Percentiles rank a stretch among this genome's conserved stretches.
Evolutionary conservation across 2,113 vertebrate genomes (phyloP).

Genomic region (Synchiropus splendidus): DNA sequence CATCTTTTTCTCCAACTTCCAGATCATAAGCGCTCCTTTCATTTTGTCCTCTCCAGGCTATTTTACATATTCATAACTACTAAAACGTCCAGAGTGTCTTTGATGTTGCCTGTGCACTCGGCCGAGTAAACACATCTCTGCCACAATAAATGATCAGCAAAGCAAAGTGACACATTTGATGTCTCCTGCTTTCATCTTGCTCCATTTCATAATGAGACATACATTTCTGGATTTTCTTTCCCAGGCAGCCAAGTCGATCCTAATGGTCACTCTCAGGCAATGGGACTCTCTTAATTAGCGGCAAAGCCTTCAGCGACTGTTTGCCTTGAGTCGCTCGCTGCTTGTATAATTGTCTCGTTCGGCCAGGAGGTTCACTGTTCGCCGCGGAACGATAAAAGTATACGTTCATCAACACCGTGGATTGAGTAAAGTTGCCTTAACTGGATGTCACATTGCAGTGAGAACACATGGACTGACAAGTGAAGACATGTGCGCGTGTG

Average conservation of each 20-base stretch:
- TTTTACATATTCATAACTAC: conserved; percentile 8
- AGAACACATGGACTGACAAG: no score
- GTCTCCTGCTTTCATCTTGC: conserved; percentile 14
- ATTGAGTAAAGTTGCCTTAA: no score
- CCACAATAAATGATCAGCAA: conserved; percentile 4
- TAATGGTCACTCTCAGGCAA: conserved; percentile 48
- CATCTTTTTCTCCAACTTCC: no score
- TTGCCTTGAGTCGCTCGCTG: conserved; percentile 13
- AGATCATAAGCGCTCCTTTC: conserved; percentile 10
- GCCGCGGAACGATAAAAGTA: no score
- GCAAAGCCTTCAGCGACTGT: conserved; percentile 41
- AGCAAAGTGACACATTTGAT: conserved; percentile 17
- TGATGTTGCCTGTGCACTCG: conserved; percentile 9
- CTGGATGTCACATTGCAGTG: no score
- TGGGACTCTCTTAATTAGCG: conserved; percentile 51
- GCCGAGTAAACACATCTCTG: conserved; percentile 12
- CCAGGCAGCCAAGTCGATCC: conserved; percentile 26
- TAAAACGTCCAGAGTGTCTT: conserved; percentile 4
- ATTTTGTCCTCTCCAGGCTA: conserved; percentile 9
- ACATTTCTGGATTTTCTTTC: conserved; percentile 33
- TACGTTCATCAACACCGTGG: no score
- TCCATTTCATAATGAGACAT: conserved; percentile 20
- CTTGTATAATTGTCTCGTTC: conserved; percentile 29
- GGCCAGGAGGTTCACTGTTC: conserved; percentile 12
- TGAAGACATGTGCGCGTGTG: no score